phyloP scores from a whole-genome alignment of 2,888 invertebrate species.

The Rhynchonema sp. region DNA sequence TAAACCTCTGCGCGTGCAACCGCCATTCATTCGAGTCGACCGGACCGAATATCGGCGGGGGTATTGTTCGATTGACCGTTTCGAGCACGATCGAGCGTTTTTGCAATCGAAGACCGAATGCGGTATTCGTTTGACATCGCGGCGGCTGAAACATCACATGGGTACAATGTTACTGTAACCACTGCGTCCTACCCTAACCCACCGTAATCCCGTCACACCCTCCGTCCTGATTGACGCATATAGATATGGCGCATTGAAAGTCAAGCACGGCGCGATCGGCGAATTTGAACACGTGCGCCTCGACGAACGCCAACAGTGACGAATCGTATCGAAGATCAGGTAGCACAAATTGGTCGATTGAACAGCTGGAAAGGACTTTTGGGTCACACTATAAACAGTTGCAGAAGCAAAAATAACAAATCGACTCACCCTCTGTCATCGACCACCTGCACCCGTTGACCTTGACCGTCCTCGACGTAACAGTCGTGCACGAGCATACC shows the following conservation, averaged over 20 bases:
- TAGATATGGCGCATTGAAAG: slow-evolving; percentile 17
- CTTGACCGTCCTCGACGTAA: slow-evolving; percentile 21
- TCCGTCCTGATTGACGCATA: slow-evolving; percentile 16
- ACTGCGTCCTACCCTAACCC: too few species aligned
- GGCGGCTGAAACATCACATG: too few species aligned
- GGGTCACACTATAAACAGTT: too few species aligned
- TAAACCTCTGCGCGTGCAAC: slow-evolving; percentile 18
- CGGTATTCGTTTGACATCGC: not conserved
- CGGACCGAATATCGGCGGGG: not conserved
- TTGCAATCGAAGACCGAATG: not conserved
- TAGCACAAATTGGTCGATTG: slow-evolving; percentile 14
- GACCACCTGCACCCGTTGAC: slow-evolving; percentile 15
- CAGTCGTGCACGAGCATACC: slow-evolving; percentile 21
- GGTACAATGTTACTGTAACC: too few species aligned
- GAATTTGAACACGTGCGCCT: slow-evolving; percentile 21
- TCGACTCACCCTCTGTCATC: slow-evolving; percentile 16
- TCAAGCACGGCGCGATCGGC: slow-evolving; percentile 16
- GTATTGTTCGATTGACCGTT: not conserved
- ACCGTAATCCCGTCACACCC: slow-evolving; percentile 13
- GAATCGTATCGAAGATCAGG: slow-evolving; percentile 17
- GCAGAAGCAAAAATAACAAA: too few species aligned
- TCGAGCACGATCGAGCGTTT: not conserved
- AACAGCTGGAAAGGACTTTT: not conserved
- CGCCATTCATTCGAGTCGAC: slow-evolving; percentile 9
- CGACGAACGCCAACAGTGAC: slow-evolving; percentile 14